phyloP scores from a whole-genome alignment of 2,888 invertebrate genomes.

The Callimorpha dominula region DNA sequence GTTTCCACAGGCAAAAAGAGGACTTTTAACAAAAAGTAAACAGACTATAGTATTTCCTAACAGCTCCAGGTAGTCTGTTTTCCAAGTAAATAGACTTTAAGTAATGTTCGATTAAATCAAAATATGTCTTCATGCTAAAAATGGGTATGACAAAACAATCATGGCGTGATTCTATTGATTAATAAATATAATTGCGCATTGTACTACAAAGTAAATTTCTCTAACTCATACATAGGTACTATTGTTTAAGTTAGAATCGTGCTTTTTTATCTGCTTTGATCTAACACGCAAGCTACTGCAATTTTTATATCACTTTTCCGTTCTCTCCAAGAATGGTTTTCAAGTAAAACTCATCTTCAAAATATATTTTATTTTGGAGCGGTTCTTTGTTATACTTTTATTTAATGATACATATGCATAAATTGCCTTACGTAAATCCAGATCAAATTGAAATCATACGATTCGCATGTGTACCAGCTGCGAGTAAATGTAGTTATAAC shows the following conservation, averaged over 20 bases:
- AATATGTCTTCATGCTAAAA: not conserved
- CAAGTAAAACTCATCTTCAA: not conserved
- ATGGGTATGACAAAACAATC: not conserved
- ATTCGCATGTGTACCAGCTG: conserved; percentile 54
- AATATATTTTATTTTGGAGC: conserved; percentile 2
- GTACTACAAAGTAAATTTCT: conserved; percentile 35
- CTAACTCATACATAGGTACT: conserved; percentile 20
- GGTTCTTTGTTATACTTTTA: conserved; percentile 16
- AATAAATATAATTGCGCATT: conserved; percentile 30
- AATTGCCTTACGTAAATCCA: conserved; percentile 31
- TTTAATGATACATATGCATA: conserved; percentile 31
- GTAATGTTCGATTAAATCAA: not conserved
- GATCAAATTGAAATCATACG: conserved; percentile 52
- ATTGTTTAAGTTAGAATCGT: conserved; percentile 29
- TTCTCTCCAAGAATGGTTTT: not conserved
- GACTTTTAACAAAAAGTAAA: no score
- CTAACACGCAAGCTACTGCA: conserved; percentile 19
- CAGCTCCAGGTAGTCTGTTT: not conserved
- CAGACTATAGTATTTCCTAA: no score
- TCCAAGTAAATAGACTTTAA: not conserved
- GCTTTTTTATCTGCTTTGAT: conserved; percentile 28
- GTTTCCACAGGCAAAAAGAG: no score
- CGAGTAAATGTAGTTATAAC: conserved; percentile 58
- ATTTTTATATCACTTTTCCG: not conserved
- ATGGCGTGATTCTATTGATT: conserved; percentile 34